Percentiles rank a stretch among this genome's conserved stretches.
phyloP scores from a whole-genome alignment of 2,113 vertebrate species.

The cat (Felis catus) region DNA sequence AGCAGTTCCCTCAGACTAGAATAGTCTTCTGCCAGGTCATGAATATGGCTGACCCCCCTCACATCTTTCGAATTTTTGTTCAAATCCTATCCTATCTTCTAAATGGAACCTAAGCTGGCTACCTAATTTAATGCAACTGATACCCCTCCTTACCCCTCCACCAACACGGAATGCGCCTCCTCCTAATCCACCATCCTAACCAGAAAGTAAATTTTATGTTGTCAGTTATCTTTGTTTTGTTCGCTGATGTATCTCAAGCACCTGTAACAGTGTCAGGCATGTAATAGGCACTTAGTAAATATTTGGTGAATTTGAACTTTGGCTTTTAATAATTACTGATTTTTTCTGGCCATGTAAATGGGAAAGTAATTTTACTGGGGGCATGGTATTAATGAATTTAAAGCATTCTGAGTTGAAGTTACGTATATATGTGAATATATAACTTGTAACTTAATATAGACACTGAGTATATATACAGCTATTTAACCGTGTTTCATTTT shows the following conservation, averaged over 20 bases:
- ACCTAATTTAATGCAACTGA: background rate
- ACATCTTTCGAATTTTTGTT: background rate
- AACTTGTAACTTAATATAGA: background rate
- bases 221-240: background rate
- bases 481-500: slow-evolving; percentile 40
- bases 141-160: background rate
- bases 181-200: background rate
- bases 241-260: background rate
- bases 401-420: slow-evolving; percentile 45
- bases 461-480: background rate
- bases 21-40: background rate
- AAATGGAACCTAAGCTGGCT: background rate
- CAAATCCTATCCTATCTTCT: background rate
- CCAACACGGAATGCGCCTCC: background rate
- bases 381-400: slow-evolving; percentile 48
- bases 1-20: background rate
- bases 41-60: background rate
- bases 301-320: slow-evolving; percentile 38
- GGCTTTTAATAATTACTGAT: background rate
- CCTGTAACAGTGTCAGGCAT: background rate
- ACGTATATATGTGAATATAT: background rate
- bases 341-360: background rate
- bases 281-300: background rate
- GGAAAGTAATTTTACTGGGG: slow-evolving; percentile 65
- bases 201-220: slow-evolving; percentile 44